Evolutionary conservation across 37 sponge, comb jelly and placozoan species (phyloP).

Genomic region (Beroe forskalii): DNA sequence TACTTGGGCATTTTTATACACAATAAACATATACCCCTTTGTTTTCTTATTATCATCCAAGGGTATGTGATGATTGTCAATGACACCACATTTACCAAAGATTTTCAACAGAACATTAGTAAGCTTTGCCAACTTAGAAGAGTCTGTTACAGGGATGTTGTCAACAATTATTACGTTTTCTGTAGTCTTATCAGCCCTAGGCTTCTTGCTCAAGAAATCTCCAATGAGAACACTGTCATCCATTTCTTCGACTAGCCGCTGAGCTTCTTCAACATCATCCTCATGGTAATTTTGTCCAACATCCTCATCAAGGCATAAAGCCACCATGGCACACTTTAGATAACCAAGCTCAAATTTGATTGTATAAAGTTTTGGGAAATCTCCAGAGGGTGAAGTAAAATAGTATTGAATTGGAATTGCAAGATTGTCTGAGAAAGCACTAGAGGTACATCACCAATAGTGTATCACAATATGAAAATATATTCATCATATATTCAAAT

Average conservation of each 20-base stretch:
- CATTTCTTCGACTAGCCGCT: constrained; percentile 44
- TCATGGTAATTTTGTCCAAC: not conserved
- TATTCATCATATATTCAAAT: no score
- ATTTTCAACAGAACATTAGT: constrained; percentile 83
- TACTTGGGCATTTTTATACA: constrained; percentile 71
- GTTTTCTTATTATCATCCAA: constrained; percentile 75
- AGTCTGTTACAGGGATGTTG: constrained; percentile 55
- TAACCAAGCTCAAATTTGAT: not conserved
- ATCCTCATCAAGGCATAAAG: constrained; percentile 32
- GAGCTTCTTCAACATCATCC: constrained; percentile 21
- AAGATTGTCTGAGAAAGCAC: no score
- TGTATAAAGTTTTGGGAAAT: not conserved
- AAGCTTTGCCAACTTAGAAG: constrained; percentile 74
- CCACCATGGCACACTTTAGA: constrained; percentile 8
- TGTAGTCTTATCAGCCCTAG: not conserved
- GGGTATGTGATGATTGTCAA: constrained; percentile 81
- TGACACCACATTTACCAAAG: constrained; percentile 82
- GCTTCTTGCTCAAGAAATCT: constrained; percentile 1
- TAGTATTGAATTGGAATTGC: no score
- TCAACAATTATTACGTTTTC: constrained; percentile 57
- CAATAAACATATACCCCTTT: constrained; percentile 82
- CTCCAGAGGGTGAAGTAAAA: not conserved
- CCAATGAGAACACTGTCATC: not conserved
- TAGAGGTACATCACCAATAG: no score
- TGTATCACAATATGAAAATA: no score